A percentile compares a stretch with the other conserved stretches of the same genome.
Conservation (phyloP, 2,888 invertebrate genomes). For the Lepidochitona cinerea region DNA sequence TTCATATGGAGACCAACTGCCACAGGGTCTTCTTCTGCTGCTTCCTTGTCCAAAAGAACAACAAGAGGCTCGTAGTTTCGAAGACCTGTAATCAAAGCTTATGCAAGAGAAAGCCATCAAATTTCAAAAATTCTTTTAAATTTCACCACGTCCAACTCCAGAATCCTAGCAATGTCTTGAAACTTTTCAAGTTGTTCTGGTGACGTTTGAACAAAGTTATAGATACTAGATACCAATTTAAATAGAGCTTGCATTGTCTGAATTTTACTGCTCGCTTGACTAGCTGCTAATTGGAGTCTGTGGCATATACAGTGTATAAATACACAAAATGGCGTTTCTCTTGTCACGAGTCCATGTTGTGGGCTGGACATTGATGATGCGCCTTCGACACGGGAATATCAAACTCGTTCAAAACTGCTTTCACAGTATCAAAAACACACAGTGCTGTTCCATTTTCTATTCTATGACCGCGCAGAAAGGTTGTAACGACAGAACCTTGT, state of each 20-base stretch:
- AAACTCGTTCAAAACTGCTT: neutral
- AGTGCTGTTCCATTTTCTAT: neutral
- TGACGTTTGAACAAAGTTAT: neutral
- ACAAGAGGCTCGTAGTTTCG: neutral
- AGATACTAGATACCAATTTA: neutral
- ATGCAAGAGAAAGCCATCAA: neutral
- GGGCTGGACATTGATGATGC: neutral
- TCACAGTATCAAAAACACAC: neutral
- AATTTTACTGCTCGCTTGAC: neutral
- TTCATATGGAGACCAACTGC: too few relatives aligned
- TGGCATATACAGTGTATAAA: neutral
- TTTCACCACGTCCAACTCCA: neutral
- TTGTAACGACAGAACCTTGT: neutral
- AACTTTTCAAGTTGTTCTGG: neutral
- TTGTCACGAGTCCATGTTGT: neutral
- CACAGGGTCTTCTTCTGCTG: neutral
- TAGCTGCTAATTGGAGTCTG: neutral
- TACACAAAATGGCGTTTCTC: neutral
- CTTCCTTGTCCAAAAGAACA: neutral
- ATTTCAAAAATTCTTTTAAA: slow-evolving; percentile 1
- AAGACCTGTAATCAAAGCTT: neutral
- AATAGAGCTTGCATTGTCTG: neutral
- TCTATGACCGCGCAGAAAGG: neutral
- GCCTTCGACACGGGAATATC: neutral
- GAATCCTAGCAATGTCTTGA: neutral